Evolutionary conservation across 2,113 vertebrate genomes (phyloP), one percentile per base, ranked within the genome.

Genomic region (Emydura subglobosa): DNA sequence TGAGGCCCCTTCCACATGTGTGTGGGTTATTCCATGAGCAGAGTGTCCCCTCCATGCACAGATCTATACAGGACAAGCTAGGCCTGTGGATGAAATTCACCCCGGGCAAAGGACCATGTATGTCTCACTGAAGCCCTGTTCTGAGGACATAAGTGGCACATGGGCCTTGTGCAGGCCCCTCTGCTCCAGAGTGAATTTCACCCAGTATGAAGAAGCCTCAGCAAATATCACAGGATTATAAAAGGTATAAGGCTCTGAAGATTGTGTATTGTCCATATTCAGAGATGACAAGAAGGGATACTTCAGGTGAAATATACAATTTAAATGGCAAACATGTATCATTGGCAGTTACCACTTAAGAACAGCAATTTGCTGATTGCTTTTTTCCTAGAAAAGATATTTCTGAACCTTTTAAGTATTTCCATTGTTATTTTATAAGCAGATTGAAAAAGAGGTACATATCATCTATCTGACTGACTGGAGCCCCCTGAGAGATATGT

Each of bases 371-470:
- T 86, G 90, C 80, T 94, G 94, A 80, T 10, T 83, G 90, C 55
- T 78, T 85, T 79, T 87, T 93, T 89, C 82, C 91, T 47, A 78
- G 88, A 87, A 42, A 51, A 95, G 78, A 89, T 0, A 61, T 87
- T 96, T 93, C 91, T 96, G 65, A 92, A 90, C 83, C 90, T 54
- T 96, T 96, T 86, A 25, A 51, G 74, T 85, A 95, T 97, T 96
- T 93, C 96, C 85, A 0, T 57, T 95, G 74, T 13, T 86, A 89
- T 86, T 93, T 87, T 25, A 27, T 79, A 86, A 91, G 87, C 89
- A 93, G 92, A 90, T 95, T 61, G 16, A 76, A 93, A 51, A 1
- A 3, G 57, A 96, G 65, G 95, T 91, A 94, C 0, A 29, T 39
- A 55, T 3, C 94, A 83, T 16, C 65, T 39, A 82, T 83, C 29